phyloP scores from a whole-genome alignment of 2,113 vertebrate species.

The Catharus bicknelli region DNA sequence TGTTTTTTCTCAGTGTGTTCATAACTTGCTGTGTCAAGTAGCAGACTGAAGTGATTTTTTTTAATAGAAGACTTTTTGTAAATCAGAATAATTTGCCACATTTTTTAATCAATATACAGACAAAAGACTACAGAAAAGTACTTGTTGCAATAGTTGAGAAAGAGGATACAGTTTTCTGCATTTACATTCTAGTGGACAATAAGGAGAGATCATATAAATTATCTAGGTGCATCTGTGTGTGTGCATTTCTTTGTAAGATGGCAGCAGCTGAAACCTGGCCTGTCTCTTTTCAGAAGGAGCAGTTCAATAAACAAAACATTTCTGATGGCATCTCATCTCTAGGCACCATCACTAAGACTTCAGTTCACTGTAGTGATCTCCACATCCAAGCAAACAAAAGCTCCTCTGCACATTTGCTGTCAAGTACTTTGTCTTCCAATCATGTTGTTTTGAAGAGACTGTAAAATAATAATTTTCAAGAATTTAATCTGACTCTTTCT shows the following conservation, averaged over 20 bases:
- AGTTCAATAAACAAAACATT: not conserved
- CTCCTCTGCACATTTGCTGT: slow-evolving; percentile 16
- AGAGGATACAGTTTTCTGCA: not conserved
- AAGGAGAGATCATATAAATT: not conserved
- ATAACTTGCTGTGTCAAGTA: not conserved
- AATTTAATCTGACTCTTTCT: slow-evolving; percentile 35
- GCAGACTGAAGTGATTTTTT: not conserved
- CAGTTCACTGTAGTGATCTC: not conserved
- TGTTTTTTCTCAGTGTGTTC: not conserved
- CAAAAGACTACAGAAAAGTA: not conserved
- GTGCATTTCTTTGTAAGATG: not conserved
- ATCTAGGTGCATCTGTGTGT: not conserved
- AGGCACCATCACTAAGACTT: not conserved
- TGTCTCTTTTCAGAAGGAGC: not conserved
- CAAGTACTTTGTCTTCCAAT: slow-evolving; percentile 44
- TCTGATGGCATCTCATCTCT: not conserved
- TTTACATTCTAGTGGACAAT: not conserved
- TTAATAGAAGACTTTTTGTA: not conserved
- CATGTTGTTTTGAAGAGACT: slow-evolving; percentile 34
- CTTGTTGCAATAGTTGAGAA: not conserved
- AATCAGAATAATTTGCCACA: not conserved
- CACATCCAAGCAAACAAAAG: slow-evolving; percentile 9
- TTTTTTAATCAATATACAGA: not conserved
- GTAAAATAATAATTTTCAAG: slow-evolving; percentile 40
- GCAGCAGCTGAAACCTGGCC: not conserved